phyloP scores from a whole-genome alignment of 2,888 invertebrate species.

The Eucriotettix oculatus region DNA sequence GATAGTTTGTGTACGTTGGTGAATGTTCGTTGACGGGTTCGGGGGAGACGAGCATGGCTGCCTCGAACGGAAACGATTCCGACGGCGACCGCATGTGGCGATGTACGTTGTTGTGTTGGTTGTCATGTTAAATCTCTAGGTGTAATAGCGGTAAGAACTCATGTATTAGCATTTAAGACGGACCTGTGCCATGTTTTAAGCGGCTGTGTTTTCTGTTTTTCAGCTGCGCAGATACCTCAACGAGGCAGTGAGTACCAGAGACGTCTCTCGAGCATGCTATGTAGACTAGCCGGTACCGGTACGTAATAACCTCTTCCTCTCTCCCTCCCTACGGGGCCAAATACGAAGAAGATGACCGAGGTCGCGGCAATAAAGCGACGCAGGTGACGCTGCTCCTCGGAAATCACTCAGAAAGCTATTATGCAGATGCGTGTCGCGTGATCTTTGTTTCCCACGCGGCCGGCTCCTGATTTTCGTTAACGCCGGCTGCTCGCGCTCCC shows the following conservation, averaged over 20 bases:
- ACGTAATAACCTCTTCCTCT: no score
- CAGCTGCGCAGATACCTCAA: slow-evolving; percentile 80
- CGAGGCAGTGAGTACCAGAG: slow-evolving; percentile 59
- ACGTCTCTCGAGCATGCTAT: no score
- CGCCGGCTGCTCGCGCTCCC: no score
- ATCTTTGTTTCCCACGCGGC: no score
- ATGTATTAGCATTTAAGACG: neutral
- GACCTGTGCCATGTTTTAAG: neutral
- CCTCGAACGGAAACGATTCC: no score
- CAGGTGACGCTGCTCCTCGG: slow-evolving; percentile 4
- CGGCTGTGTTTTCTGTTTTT: slow-evolving; percentile 36
- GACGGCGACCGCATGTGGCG: no score
- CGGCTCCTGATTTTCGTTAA: no score
- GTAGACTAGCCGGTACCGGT: no score
- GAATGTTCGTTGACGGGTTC: neutral
- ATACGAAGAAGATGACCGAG: no score
- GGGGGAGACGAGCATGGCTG: no score
- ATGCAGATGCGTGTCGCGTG: slow-evolving; percentile 11
- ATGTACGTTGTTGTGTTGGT: neutral
- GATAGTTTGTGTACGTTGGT: neutral
- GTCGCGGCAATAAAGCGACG: neutral
- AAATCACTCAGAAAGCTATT: slow-evolving; percentile 17
- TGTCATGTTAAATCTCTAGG: neutral
- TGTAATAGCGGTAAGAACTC: neutral
- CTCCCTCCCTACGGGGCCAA: no score